Evolutionary conservation across 2,797 vertebrate genomes (phyloP).

Genomic region (Platalea minor): DNA sequence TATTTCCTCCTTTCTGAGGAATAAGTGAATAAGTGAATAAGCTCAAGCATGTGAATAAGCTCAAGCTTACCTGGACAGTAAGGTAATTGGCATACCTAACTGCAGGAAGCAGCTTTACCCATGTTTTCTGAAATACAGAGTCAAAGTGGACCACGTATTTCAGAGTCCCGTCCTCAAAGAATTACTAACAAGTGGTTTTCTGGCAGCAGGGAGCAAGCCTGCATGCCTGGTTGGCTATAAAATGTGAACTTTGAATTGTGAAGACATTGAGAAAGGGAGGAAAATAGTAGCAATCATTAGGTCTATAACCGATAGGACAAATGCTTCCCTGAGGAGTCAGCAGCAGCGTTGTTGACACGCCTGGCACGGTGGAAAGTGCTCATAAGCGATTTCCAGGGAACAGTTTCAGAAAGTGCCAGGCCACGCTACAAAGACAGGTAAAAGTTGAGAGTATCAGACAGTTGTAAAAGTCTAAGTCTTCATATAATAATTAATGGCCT

Average conservation of each 20-base stretch:
- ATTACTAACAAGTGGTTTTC: neutral
- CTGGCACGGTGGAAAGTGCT: neutral
- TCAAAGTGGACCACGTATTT: neutral
- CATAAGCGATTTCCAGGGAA: neutral
- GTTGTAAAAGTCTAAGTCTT: neutral
- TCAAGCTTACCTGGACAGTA: neutral
- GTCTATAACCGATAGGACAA: slow-evolving; percentile 39
- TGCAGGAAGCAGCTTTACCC: neutral
- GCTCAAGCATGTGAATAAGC: neutral
- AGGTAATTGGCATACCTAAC: neutral
- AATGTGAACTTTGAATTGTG: slow-evolving; percentile 65
- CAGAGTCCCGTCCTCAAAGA: neutral
- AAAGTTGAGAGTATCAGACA: neutral
- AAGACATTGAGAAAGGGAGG: neutral
- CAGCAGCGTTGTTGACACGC: neutral
- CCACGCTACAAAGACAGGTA: neutral
- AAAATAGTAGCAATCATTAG: slow-evolving; percentile 31
- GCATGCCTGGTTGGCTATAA: slow-evolving; percentile 13
- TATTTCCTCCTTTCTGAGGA: slow-evolving; percentile 20
- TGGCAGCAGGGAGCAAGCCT: neutral
- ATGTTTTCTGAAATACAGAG: neutral
- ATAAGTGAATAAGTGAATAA: too few relatives aligned
- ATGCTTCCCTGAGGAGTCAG: slow-evolving; percentile 17
- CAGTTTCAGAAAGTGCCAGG: neutral
- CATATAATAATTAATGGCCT: neutral